These are phyloP conservation scores for Abrostola triplasia DNA, from an alignment of 2,888 invertebrate genomes.

Conservation along the genomic window DNA sequence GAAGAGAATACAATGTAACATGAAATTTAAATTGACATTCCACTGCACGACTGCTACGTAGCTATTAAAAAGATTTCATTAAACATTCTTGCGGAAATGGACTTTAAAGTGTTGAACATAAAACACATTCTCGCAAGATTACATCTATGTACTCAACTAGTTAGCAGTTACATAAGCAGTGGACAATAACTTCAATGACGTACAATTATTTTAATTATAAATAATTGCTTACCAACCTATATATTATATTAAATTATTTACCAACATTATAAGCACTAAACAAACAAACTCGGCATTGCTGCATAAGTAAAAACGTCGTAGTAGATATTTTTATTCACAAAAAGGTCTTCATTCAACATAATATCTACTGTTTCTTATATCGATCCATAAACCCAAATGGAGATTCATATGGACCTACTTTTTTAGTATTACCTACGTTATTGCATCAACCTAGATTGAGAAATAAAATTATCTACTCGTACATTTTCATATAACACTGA, in stretches of 20 bases:
- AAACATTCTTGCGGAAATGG: constrained; percentile 32
- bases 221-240: constrained; percentile 55
- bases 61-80: constrained; percentile 36
- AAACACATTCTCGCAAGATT: constrained; percentile 45
- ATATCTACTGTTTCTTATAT: too few relatives aligned
- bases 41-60: constrained; percentile 46
- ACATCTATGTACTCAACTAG: constrained; percentile 37
- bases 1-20: constrained; percentile 44
- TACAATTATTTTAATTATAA: constrained; percentile 46
- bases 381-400: too few relatives aligned
- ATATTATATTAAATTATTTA: constrained; percentile 54
- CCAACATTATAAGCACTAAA: constrained; percentile 54
- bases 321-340: constrained; percentile 18
- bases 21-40: constrained; percentile 49
- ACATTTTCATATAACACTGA: constrained; percentile 22
- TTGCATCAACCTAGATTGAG: too few relatives aligned
- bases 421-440: background rate
- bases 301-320: constrained; percentile 29
- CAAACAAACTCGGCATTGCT: constrained; percentile 34
- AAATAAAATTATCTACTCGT: constrained; percentile 10
- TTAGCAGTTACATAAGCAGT: constrained; percentile 49
- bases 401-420: background rate
- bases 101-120: constrained; percentile 22
- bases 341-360: background rate
- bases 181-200: constrained; percentile 46